Conservation (phyloP, 2,113 vertebrate species). For the Donacobius atricapilla region DNA sequence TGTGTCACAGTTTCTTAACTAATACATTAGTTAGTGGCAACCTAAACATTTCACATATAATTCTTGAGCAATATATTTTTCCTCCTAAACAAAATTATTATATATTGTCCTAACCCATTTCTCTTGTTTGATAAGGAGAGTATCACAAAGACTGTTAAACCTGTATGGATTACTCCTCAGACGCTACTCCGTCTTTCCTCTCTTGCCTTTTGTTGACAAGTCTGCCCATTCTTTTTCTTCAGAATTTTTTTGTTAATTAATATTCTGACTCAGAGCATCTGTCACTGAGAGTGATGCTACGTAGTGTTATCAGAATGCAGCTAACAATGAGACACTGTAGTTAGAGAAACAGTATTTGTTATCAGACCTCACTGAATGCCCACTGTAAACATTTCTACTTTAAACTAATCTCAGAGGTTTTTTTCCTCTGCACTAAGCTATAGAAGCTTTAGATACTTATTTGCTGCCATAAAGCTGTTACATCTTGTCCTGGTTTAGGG, state of each 20-base stretch:
- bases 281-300: not conserved
- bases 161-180: not conserved
- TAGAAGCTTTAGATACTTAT: not conserved
- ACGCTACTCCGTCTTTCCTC: not conserved
- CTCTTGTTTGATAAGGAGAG: not conserved
- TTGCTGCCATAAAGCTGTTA: not conserved
- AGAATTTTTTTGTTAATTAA: slow-evolving; percentile 6
- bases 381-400: not conserved
- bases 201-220: not conserved
- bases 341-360: not conserved
- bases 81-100: not conserved
- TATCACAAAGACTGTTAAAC: not conserved
- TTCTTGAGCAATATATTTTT: not conserved
- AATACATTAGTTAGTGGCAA: not conserved
- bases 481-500: too few species aligned
- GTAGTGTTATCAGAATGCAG: not conserved
- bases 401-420: not conserved
- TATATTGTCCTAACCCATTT: not conserved
- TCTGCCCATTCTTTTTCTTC: not conserved
- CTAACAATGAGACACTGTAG: not conserved
- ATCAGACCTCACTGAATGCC: not conserved
- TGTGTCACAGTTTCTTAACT: not conserved
- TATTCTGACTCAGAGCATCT: not conserved
- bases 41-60: not conserved
- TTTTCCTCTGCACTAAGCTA: not conserved